Evolutionary conservation across 1,140 invertebrate species (phyloP).

Genomic region (Dinothrombium tinctorium): DNA sequence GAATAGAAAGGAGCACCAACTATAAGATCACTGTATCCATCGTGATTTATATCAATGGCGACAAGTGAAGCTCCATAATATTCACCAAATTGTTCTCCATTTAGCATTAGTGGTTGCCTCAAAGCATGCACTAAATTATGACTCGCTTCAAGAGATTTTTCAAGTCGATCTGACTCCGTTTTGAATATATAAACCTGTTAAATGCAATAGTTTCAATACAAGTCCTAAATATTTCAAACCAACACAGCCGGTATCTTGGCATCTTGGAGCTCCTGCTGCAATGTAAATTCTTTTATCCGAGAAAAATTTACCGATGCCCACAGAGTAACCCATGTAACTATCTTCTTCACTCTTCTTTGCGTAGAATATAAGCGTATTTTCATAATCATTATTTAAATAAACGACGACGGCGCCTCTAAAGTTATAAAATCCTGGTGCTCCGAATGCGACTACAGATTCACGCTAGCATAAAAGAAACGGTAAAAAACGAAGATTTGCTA

Average conservation of each 20-base stretch:
- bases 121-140: conserved; percentile 59
- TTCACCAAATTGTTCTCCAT: conserved; percentile 70
- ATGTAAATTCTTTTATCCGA: not conserved
- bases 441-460: too few species aligned
- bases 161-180: not conserved
- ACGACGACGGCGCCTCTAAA: not conserved
- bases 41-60: conserved; percentile 70
- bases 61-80: conserved; percentile 84
- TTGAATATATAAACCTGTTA: not conserved
- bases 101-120: too few species aligned
- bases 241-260: not conserved
- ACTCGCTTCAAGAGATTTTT: not conserved
- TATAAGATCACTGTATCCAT: conserved; percentile 71
- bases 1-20: conserved; percentile 85
- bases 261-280: not conserved
- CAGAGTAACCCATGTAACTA: not conserved
- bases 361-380: not conserved
- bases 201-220: not conserved
- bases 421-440: not conserved
- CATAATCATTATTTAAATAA: not conserved
- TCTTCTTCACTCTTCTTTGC: not conserved
- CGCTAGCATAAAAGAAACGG: too few species aligned
- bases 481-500: too few species aligned
- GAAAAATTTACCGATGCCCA: not conserved
- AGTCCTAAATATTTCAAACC: not conserved